Evolutionary conservation across 2,888 invertebrate species (phyloP), one percentile per base, ranked within the genome.

Genomic region (Cremastinae sp.): DNA sequence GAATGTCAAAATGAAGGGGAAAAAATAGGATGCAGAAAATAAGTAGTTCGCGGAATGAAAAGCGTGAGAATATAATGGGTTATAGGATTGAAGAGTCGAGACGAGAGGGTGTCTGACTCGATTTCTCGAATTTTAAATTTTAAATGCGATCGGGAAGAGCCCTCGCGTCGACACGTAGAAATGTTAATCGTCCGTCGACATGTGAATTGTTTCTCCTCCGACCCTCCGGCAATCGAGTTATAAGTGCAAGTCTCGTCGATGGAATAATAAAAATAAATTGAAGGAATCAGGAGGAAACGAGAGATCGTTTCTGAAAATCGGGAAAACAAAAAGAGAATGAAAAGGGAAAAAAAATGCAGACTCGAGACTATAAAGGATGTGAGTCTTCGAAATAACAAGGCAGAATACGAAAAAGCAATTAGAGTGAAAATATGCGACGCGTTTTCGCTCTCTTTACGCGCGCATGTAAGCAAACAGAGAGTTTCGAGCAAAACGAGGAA

Each of bases 321-420:
- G n/a, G n/a, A n/a, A 59, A 54, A 49, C 53, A 68, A 66, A 47
- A 47, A 38, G 58, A 36, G 58, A 49, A 53, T 45, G 28, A 54
- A 54, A 43, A 34, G 45, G 9, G 18, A 41, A 70, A 45, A 62
- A 62, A 47, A 22, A 69, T 51, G 74, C 62, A 61, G 66, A 74
- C 20, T 68, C 36, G 69, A 68, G 61, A 70, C 69, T n/a, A n/a
- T n/a, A n/a, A 70, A 78, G 66, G 43, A 72, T 34, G 49, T 53
- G 75, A 69, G 56, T 59, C 7, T 56, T 65, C 49, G 49, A 53
- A 36, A 79, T 70, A 77, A 77, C 77, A 79, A 75, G 64, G 51
- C 41, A 81, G 86, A 86, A 87, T 88, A 84, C 86, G 86, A 84
- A 86, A 88, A 88, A 88, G 88, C 89, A 90, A 90, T 90, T 89